Evolutionary conservation across 2,888 invertebrate genomes (phyloP).

Genomic region (Piscicola geometra): DNA sequence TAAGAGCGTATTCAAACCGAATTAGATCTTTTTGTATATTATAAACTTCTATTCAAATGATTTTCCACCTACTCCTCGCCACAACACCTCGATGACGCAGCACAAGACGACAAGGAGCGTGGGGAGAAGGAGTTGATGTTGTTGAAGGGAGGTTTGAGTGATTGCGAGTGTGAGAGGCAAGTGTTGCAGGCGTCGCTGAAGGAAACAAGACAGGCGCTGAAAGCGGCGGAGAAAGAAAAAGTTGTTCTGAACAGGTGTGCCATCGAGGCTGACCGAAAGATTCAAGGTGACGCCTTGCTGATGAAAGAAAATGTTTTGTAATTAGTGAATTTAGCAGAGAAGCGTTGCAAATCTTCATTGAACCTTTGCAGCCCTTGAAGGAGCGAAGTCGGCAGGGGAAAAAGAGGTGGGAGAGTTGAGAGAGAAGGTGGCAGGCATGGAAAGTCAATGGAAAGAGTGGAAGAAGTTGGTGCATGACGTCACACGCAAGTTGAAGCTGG

Average conservation of each 20-base stretch:
- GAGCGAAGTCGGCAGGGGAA: neutral
- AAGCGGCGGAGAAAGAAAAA: constrained; percentile 53
- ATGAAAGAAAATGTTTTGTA: no score
- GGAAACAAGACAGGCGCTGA: constrained; percentile 42
- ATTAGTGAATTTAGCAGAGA: no score
- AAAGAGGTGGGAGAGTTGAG: neutral
- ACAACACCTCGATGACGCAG: neutral
- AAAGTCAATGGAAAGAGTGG: constrained; percentile 1
- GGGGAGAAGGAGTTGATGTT: constrained; percentile 7
- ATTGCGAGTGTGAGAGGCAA: constrained; percentile 17
- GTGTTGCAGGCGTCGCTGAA: constrained; percentile 12
- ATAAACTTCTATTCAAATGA: no score
- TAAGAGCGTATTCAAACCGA: no score
- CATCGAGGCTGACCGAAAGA: neutral
- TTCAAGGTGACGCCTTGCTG: neutral
- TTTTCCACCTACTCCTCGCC: no score
- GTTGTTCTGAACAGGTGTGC: neutral
- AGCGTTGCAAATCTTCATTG: no score
- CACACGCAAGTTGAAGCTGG: neutral
- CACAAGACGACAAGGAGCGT: neutral
- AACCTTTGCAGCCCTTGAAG: no score
- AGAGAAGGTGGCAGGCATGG: neutral
- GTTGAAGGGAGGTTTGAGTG: neutral
- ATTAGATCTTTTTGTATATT: no score
- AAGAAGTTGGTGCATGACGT: neutral